Percentiles rank a stretch among this genome's conserved stretches.
phyloP scores from a whole-genome alignment of 2,113 vertebrate species.

The Martes martes region DNA sequence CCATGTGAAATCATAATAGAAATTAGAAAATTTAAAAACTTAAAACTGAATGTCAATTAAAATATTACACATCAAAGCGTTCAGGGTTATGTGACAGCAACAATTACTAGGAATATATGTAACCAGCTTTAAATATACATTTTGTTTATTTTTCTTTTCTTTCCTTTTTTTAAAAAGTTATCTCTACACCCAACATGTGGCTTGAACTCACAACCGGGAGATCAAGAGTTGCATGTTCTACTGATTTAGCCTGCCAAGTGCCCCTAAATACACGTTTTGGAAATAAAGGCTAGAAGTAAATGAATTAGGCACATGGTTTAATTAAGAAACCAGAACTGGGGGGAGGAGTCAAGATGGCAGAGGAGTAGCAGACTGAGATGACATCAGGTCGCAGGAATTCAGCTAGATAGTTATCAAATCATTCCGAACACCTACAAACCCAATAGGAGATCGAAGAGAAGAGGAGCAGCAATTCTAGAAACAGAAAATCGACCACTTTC shows the following conservation, averaged over 20 bases:
- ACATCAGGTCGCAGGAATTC: too few relatives aligned
- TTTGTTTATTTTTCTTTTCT: background rate
- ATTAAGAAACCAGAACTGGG: constrained; percentile 27
- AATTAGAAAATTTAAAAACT: constrained; percentile 4
- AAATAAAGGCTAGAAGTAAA: constrained; percentile 35
- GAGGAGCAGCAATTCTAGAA: too few relatives aligned
- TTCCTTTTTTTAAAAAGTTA: background rate
- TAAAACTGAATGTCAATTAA: background rate
- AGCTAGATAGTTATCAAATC: too few relatives aligned
- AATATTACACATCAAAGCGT: background rate
- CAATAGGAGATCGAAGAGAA: too few relatives aligned
- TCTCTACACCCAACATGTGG: background rate
- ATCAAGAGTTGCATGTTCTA: background rate
- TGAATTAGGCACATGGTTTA: background rate
- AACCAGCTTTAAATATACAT: background rate
- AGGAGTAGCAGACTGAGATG: too few relatives aligned
- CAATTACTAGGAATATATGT: background rate
- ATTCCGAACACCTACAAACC: too few relatives aligned
- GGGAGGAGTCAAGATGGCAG: too few relatives aligned
- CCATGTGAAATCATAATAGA: background rate
- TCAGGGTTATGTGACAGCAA: background rate
- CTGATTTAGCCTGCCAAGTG: background rate
- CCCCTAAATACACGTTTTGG: background rate
- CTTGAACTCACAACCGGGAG: background rate
- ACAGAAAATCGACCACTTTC: too few relatives aligned